phyloP scores from a whole-genome alignment of 2,113 vertebrate species.

The Coturnix japonica region DNA sequence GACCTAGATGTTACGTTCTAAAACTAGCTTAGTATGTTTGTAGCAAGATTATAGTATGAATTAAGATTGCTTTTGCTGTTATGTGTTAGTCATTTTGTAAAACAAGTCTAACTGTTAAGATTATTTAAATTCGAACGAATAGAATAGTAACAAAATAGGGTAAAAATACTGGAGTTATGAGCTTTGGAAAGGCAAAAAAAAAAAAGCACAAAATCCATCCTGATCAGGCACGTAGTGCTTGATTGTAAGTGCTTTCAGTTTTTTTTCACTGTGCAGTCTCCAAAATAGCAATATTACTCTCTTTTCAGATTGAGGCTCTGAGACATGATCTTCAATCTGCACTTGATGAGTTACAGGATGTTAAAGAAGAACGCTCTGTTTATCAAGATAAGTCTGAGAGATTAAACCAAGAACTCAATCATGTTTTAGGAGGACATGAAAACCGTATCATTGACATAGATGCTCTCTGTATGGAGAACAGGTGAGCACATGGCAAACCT shows the following conservation, averaged over 20 bases:
- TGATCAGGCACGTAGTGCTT: neutral
- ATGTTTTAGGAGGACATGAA: constrained; percentile 89
- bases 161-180: neutral
- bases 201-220: neutral
- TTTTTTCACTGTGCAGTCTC: neutral
- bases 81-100: neutral
- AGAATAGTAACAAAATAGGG: neutral
- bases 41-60: neutral
- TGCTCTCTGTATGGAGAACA: constrained; percentile 97
- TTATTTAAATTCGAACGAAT: neutral
- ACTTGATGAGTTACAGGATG: constrained; percentile 91
- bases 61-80: constrained; percentile 2
- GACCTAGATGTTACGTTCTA: neutral
- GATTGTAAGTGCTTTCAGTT: neutral
- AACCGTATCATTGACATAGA: constrained; percentile 92
- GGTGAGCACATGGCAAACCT: constrained; percentile 68
- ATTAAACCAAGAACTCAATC: constrained; percentile 94
- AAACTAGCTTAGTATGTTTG: neutral
- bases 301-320: constrained; percentile 87
- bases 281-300: neutral
- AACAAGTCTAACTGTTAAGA: neutral
- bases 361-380: constrained; percentile 89
- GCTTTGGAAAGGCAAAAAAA: neutral
- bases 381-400: constrained; percentile 94
- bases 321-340: constrained; percentile 88